A percentile compares a stretch with the other conserved stretches of the same genome.
Evolutionary conservation across 2,113 vertebrate genomes (phyloP).

Genomic region (Phasianus colchicus): DNA sequence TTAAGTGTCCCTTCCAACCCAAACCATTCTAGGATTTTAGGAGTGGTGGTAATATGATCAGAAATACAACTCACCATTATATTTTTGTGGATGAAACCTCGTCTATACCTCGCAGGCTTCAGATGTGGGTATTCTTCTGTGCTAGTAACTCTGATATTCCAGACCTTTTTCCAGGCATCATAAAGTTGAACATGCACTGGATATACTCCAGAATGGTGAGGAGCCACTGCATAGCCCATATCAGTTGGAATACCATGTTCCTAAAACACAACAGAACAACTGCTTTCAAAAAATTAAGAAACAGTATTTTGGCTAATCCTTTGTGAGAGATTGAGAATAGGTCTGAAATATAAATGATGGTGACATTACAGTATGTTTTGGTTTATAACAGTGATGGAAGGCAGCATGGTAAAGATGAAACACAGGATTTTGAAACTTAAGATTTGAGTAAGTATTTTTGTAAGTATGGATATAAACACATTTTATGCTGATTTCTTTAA

Average conservation of each 20-base stretch:
- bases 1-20: too few relatives aligned
- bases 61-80: conserved; percentile 88
- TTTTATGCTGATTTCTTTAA: neutral
- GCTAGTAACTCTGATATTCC: conserved; percentile 95
- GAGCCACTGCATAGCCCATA: conserved; percentile 95
- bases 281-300: neutral
- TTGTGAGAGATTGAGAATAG: neutral
- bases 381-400: neutral
- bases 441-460: neutral
- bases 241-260: conserved; percentile 94
- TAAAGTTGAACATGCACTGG: conserved; percentile 96
- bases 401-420: neutral
- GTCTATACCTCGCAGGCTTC: conserved; percentile 93
- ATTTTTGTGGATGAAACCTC: conserved; percentile 92
- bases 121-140: conserved; percentile 98
- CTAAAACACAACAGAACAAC: conserved; percentile 71
- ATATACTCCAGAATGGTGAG: conserved; percentile 97
- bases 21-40: neutral
- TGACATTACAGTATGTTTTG: neutral
- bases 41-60: neutral
- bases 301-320: neutral
- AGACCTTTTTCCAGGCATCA: conserved; percentile 95
- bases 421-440: neutral
- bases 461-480: neutral
- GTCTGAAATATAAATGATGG: neutral